Conservation (phyloP, 2,113 vertebrate species). For the Rostratula benghalensis region DNA sequence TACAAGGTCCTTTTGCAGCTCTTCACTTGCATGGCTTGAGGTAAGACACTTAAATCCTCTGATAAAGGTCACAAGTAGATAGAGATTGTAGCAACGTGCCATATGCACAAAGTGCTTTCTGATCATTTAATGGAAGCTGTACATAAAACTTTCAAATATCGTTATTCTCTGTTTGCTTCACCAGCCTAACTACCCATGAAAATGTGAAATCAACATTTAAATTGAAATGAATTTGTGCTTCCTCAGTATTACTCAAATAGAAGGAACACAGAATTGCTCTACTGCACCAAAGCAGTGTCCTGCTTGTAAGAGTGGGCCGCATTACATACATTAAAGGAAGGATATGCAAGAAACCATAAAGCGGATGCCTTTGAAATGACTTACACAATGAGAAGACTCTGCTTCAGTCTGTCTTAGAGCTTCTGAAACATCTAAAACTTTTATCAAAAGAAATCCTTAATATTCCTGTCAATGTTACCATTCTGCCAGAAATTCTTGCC, state of each 20-base stretch:
- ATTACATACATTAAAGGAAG: background rate
- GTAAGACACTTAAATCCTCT: background rate
- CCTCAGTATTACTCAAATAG: background rate
- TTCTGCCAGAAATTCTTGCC: background rate
- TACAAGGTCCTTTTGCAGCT: background rate
- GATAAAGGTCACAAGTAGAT: background rate
- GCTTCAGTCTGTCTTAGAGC: background rate
- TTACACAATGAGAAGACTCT: background rate
- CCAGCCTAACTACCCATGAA: background rate
- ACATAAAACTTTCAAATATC: background rate
- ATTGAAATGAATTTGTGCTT: background rate
- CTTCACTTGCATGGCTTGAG: background rate
- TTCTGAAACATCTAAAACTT: background rate
- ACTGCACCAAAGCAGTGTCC: background rate
- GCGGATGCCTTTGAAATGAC: background rate
- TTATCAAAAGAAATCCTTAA: background rate
- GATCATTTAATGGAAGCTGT: background rate
- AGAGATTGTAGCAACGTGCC: background rate
- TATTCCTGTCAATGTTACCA: background rate
- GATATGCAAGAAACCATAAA: background rate
- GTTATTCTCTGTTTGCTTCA: background rate
- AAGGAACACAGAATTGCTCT: background rate
- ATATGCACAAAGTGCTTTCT: background rate
- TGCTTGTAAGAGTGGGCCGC: background rate
- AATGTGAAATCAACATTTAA: slow-evolving; percentile 15